Evolutionary conservation across 2,888 invertebrate genomes (phyloP).

Genomic region (Argyresthia albistria): DNA sequence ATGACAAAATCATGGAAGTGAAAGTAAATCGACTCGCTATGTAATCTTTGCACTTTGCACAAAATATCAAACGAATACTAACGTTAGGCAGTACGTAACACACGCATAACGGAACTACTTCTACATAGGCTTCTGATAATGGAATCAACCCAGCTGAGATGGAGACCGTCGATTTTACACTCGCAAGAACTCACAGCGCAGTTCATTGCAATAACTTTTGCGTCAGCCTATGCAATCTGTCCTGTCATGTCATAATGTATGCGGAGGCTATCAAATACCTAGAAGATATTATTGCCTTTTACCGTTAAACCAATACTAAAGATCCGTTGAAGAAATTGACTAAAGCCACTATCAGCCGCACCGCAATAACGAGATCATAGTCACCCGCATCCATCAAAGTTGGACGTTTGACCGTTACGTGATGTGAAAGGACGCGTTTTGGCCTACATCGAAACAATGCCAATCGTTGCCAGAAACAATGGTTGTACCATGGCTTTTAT

Average conservation of each 20-base stretch:
- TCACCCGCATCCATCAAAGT: too few species aligned
- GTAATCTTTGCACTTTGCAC: conserved; percentile 31
- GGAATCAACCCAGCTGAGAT: too few species aligned
- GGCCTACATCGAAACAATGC: too few species aligned
- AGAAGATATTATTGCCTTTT: not conserved
- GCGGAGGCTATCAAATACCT: not conserved
- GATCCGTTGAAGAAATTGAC: not conserved
- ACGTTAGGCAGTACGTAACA: conserved; percentile 9
- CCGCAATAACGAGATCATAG: too few species aligned
- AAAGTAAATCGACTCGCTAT: conserved; percentile 37
- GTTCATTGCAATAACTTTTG: not conserved
- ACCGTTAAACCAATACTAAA: not conserved
- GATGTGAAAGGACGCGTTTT: too few species aligned
- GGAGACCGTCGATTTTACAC: not conserved
- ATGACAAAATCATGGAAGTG: conserved; percentile 44
- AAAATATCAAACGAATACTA: conserved; percentile 25
- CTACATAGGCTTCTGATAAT: too few species aligned
- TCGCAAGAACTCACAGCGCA: not conserved
- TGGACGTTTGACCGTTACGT: too few species aligned
- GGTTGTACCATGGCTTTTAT: too few species aligned
- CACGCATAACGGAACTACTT: conserved; percentile 19
- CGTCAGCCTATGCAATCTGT: not conserved
- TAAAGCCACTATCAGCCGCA: conserved; percentile 8
- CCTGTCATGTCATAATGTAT: not conserved
- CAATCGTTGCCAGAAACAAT: too few species aligned